phyloP scores from a whole-genome alignment of 2,113 vertebrate species.

The Nycticebus coucang region DNA sequence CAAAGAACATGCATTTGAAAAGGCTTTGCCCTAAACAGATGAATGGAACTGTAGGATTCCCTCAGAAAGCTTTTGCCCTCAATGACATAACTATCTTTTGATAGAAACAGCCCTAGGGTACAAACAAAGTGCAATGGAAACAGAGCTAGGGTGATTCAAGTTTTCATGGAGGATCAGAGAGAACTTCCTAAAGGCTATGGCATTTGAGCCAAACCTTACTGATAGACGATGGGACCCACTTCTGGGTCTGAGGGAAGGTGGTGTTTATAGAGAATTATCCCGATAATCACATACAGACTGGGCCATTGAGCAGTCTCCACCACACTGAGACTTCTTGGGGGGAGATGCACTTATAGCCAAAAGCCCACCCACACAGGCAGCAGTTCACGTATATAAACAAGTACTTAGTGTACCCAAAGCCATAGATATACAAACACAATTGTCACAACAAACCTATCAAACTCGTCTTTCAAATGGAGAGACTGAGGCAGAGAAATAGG shows the following conservation, averaged over 20 bases:
- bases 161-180: neutral
- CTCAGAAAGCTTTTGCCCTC: neutral
- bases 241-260: neutral
- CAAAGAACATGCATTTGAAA: neutral
- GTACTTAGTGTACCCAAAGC: neutral
- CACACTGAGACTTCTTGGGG: neutral
- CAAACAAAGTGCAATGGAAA: neutral
- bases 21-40: constrained; percentile 11
- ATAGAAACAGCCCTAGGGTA: neutral
- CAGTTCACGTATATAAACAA: neutral
- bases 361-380: neutral
- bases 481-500: neutral
- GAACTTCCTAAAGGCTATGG: neutral
- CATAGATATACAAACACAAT: neutral
- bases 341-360: neutral
- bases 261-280: neutral
- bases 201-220: neutral
- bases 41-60: neutral
- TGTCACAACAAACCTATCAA: neutral
- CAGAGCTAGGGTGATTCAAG: neutral
- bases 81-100: neutral
- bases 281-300: neutral
- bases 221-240: neutral
- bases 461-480: neutral
- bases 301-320: neutral